These are phyloP conservation scores for Endomychus coccineus DNA, from an alignment of 2,888 invertebrate genomes.

Conservation along the genomic window DNA sequence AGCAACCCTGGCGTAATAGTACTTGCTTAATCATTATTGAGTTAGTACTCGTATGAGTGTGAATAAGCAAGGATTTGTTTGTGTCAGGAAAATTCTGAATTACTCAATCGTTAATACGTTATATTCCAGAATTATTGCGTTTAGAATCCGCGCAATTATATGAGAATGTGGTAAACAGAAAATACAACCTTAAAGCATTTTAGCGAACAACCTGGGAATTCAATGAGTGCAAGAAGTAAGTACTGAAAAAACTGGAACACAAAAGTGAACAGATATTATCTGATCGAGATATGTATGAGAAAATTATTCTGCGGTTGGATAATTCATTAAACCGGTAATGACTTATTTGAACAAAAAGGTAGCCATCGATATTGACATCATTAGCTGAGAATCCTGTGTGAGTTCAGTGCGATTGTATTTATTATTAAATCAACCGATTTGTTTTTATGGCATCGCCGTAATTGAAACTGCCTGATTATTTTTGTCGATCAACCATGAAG, in stretches of 20 bases:
- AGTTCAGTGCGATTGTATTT: constrained; percentile 27
- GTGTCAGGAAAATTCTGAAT: too few species aligned
- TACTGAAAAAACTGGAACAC: constrained; percentile 24
- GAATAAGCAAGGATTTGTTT: too few species aligned
- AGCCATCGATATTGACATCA: constrained; percentile 36
- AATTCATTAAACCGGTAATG: constrained; percentile 36
- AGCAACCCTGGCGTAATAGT: too few species aligned
- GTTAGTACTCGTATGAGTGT: too few species aligned
- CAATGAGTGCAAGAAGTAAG: constrained; percentile 15
- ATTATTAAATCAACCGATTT: constrained; percentile 24
- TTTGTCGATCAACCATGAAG: constrained; percentile 18
- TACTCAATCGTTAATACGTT: too few species aligned
- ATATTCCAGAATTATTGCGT: too few species aligned
- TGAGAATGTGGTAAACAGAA: too few species aligned
- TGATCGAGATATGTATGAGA: constrained; percentile 33
- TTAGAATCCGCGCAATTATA: too few species aligned
- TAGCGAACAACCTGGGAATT: constrained; percentile 21
- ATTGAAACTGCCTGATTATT: constrained; percentile 20
- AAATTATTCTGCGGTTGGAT: constrained; percentile 31
- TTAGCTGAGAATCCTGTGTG: constrained; percentile 31
- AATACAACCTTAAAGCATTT: too few species aligned
- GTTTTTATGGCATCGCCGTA: constrained; percentile 20
- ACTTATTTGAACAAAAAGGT: constrained; percentile 34
- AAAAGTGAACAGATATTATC: constrained; percentile 32
- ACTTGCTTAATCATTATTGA: too few species aligned